Base-by-base conservation (phyloP, 2,888 invertebrate species). In the Xestia xanthographa region DNA sequence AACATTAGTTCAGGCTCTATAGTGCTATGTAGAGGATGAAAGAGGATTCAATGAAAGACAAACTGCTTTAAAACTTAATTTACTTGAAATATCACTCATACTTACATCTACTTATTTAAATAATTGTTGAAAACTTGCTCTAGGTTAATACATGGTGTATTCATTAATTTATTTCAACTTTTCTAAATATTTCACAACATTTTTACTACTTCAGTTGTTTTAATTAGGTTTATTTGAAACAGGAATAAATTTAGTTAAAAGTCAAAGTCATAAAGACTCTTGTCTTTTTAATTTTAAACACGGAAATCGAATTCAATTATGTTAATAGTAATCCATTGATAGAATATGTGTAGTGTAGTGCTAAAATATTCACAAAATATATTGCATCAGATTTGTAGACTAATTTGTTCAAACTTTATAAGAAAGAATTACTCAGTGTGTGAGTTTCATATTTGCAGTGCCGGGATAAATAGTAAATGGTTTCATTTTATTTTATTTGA, bases 31-130 rank as follows among this genome's bases (percentile, higher is more conserved):
- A 22, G 22, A 22, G 12, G 22, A 6, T 22, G 3, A 22, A 22
- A 22, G 9, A 26, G 14, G 22, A 17, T 26, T 11, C 5, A 72
- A 43, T 43, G 0, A 72, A 72, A 72, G 5, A 0, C 9, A 22
- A 41, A 53, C 20, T 53, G n/a, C 20, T n/a, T 53, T 5, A n/a
- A 53, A 34, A 41, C 26, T 22, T 48, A 45, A 41, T 72, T 80
- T 80, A 77, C 48, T 77, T 77, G 1, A 80, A 48, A 71, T 72
- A 80, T 63, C 53, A 63, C 63, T 38, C 58, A 5, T 26, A 41
- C 34, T 50, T 48, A 76, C n/a, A 17, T 5, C 8, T 41, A 79
- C 5, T 41, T 29, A 75, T 9, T 43, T 60, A 43, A 60, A 62
- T 69, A 20, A 79, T 11, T n/a, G n/a, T 41, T n/a, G 62, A 34